Evolutionary conservation across 2,797 vertebrate genomes (phyloP).

Genomic region (Lemur catta): DNA sequence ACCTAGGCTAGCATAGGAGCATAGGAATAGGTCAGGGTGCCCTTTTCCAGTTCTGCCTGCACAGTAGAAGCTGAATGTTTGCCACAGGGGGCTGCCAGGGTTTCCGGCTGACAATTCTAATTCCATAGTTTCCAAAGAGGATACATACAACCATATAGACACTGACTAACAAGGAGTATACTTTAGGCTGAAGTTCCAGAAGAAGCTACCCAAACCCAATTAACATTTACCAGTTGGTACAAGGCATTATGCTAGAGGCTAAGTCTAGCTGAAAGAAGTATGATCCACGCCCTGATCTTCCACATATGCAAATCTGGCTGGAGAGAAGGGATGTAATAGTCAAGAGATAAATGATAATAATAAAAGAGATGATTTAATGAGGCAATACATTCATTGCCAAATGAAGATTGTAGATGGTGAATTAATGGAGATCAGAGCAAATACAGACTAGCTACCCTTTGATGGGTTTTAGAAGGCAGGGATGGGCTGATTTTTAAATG

Average conservation of each 20-base stretch:
- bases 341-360: not conserved
- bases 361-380: conserved; percentile 29
- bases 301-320: not conserved
- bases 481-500: not conserved
- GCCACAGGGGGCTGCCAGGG: not conserved
- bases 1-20: not conserved
- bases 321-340: not conserved
- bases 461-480: not conserved
- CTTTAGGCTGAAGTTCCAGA: not conserved
- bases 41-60: not conserved
- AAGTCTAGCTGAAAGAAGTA: not conserved
- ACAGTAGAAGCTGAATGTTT: not conserved
- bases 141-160: not conserved
- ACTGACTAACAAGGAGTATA: not conserved
- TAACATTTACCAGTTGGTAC: not conserved
- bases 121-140: not conserved
- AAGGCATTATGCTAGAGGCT: not conserved
- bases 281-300: not conserved
- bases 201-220: not conserved
- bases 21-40: not conserved
- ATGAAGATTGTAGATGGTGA: not conserved
- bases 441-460: not conserved
- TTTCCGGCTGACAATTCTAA: conserved; percentile 8
- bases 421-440: not conserved
- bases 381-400: not conserved